These are phyloP conservation scores for Mixornis gularis DNA, from an alignment of 2,113 vertebrate species.

Conservation along the genomic window DNA sequence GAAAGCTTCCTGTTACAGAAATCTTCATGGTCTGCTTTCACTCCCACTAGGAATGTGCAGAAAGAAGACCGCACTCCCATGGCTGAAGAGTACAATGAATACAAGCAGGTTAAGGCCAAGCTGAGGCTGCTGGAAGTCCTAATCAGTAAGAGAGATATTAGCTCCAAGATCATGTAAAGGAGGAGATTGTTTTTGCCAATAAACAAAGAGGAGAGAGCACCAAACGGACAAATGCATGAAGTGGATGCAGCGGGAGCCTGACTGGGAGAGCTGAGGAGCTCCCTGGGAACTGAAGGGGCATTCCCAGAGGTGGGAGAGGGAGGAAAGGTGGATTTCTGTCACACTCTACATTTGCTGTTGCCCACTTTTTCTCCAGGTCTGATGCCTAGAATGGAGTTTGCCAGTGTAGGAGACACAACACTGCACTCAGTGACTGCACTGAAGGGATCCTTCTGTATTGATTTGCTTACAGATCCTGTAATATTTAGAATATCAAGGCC, in stretches of 20 bases:
- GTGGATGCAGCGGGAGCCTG: not conserved
- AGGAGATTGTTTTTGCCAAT: not conserved
- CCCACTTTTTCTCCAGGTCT: not conserved
- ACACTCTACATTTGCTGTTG: not conserved
- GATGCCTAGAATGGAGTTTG: slow-evolving; percentile 3
- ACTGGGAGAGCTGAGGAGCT: not conserved
- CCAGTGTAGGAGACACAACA: not conserved
- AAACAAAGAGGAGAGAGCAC: not conserved
- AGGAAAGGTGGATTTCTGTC: not conserved
- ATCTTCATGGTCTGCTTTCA: not conserved
- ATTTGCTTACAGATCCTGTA: slow-evolving; percentile 8
- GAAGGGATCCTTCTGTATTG: slow-evolving; percentile 22
- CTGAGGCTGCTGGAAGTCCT: slow-evolving; percentile 91
- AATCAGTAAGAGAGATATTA: slow-evolving; percentile 91
- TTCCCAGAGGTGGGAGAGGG: not conserved
- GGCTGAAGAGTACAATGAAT: slow-evolving; percentile 91
- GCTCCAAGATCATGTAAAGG: slow-evolving; percentile 71
- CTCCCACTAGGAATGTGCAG: slow-evolving; percentile 82
- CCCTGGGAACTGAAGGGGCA: slow-evolving; percentile 20
- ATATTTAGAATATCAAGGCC: slow-evolving; percentile 1
- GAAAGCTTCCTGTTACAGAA: not conserved
- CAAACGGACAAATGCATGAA: not conserved
- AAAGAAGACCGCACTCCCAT: slow-evolving; percentile 93
- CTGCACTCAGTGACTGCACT: not conserved
- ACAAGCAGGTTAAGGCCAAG: slow-evolving; percentile 96